Evolutionary conservation across 2,113 vertebrate genomes (phyloP).

Genomic region (Dendropsophus ebraccatus): DNA sequence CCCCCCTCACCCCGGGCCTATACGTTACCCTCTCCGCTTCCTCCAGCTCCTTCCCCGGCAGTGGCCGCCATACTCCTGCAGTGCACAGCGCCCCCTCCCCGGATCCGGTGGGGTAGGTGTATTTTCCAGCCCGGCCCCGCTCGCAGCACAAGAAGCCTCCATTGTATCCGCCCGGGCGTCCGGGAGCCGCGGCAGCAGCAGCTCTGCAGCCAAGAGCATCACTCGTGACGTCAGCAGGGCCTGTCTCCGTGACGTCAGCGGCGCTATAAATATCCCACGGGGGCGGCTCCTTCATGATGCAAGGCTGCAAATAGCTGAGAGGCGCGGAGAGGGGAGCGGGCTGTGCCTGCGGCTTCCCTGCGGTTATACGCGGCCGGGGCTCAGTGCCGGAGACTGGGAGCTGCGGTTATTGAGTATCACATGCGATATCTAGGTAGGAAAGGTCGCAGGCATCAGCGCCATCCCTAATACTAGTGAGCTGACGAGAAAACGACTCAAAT

Average conservation of each 20-base stretch:
- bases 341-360: too few species aligned
- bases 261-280: slow-evolving; percentile 57
- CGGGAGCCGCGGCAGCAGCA: slow-evolving; percentile 60
- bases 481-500: too few species aligned
- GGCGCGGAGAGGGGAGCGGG: slow-evolving; percentile 19
- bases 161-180: slow-evolving; percentile 49
- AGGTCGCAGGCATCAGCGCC: too few species aligned
- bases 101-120: slow-evolving; percentile 18
- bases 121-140: slow-evolving; percentile 42
- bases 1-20: background rate
- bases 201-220: slow-evolving; percentile 70
- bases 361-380: too few species aligned
- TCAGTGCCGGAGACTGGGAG: too few species aligned
- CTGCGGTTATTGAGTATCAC: too few species aligned
- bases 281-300: background rate
- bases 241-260: slow-evolving; percentile 72
- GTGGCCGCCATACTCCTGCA: background rate
- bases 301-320: slow-evolving; percentile 32
- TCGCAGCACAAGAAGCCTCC: slow-evolving; percentile 59
- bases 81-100: background rate
- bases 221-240: slow-evolving; percentile 69
- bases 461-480: background rate
- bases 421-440: too few species aligned
- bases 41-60: slow-evolving; percentile 40
- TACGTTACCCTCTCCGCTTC: slow-evolving; percentile 47